phyloP scores from a whole-genome alignment of 2,797 vertebrate species.

The Helarctos malayanus region DNA sequence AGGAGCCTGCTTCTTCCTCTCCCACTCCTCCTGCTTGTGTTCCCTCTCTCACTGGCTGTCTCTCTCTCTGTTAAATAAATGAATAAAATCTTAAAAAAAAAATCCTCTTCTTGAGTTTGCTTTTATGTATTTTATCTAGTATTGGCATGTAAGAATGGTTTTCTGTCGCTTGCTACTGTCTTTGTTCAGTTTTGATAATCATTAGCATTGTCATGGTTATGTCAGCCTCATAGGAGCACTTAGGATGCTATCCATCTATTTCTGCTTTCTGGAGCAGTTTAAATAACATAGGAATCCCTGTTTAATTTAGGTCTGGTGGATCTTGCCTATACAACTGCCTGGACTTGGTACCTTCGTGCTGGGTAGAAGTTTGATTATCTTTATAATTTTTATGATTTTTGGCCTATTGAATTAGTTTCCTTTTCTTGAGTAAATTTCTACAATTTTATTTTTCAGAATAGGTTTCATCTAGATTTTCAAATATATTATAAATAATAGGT shows the following conservation, averaged over 20 bases:
- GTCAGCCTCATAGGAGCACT: neutral
- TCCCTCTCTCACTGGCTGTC: no score
- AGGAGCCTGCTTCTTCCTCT: no score
- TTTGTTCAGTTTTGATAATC: neutral
- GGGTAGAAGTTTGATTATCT: neutral
- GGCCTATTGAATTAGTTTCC: neutral
- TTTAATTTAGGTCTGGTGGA: neutral
- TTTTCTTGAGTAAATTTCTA: neutral
- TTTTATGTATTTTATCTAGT: neutral
- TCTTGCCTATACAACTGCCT: neutral
- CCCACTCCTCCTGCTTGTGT: no score
- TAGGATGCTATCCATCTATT: neutral
- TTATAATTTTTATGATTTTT: constrained; percentile 27
- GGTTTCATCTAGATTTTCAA: neutral
- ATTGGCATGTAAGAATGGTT: neutral
- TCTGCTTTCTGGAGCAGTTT: neutral
- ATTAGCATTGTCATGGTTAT: neutral
- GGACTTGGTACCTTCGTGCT: neutral
- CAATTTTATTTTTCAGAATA: constrained; percentile 37
- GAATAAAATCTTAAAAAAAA: neutral
- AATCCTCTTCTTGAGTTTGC: neutral
- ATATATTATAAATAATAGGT: neutral
- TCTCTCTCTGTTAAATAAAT: no score
- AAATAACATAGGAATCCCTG: neutral
- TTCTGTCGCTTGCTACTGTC: neutral